Percentiles rank a stretch among this genome's conserved stretches.
Evolutionary conservation across 2,797 vertebrate genomes (phyloP).

Genomic region (Rhabdophis nuchalis): DNA sequence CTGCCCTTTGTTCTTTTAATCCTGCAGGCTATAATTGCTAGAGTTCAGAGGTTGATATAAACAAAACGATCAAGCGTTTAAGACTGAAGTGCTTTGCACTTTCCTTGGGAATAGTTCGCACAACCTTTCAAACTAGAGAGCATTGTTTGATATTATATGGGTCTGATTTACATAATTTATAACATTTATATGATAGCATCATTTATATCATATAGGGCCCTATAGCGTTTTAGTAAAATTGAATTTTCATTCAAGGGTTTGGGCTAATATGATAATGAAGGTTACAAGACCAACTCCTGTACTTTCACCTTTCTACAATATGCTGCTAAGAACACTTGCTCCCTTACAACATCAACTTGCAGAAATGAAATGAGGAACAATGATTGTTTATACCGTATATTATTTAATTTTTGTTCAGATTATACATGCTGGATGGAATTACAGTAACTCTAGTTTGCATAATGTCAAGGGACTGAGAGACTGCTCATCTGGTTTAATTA

Average conservation of each 20-base stretch:
- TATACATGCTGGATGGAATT: background rate
- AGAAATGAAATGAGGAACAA: slow-evolving; percentile 6
- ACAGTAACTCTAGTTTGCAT: background rate
- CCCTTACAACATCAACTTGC: background rate
- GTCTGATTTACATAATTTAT: background rate
- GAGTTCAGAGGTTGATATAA: background rate
- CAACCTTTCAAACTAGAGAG: background rate
- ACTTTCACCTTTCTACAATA: background rate
- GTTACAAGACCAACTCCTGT: background rate
- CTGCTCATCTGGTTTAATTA: background rate
- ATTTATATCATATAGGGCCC: background rate
- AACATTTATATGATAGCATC: too few relatives aligned
- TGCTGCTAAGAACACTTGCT: background rate
- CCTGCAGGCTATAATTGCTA: background rate
- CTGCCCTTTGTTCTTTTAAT: background rate
- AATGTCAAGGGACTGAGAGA: background rate
- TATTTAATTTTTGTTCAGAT: slow-evolving; percentile 13
- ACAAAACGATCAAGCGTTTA: background rate
- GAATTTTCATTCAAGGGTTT: background rate
- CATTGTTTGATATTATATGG: background rate
- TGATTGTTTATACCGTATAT: slow-evolving; percentile 15
- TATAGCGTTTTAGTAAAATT: background rate
- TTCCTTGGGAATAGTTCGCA: background rate
- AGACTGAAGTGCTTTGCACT: background rate
- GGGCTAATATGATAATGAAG: background rate